Conservation (phyloP, 2,113 vertebrate genomes). For the Orycteropus afer region DNA sequence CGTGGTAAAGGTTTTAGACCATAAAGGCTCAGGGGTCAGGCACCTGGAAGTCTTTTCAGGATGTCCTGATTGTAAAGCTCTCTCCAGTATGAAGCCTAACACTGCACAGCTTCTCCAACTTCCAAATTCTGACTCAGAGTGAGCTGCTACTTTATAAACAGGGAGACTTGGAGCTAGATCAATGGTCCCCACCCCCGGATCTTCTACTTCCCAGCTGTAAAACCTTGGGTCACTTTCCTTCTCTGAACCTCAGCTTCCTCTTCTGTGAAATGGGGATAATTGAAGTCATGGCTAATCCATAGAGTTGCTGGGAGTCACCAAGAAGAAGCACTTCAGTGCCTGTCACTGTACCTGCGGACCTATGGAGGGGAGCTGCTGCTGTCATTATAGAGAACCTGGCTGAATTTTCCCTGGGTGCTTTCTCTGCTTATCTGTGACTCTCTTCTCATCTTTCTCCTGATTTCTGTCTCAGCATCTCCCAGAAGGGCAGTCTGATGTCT, state of each 20-base stretch:
- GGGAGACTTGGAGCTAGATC: not conserved
- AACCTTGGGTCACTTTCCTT: not conserved
- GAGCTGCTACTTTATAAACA: not conserved
- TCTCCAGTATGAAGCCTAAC: not conserved
- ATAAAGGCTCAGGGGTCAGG: not conserved
- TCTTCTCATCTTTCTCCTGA: not conserved
- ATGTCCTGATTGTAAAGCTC: not conserved
- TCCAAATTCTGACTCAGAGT: not conserved
- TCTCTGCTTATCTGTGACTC: not conserved
- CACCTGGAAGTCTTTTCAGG: not conserved
- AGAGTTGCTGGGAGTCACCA: not conserved
- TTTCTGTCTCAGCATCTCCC: not conserved
- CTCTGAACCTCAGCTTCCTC: not conserved
- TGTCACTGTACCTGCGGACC: not conserved
- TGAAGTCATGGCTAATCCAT: not conserved
- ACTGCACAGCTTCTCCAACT: no score
- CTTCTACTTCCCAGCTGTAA: not conserved
- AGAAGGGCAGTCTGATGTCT: not conserved
- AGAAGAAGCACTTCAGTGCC: not conserved
- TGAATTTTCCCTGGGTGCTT: fast-evolving
- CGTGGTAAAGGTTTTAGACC: not conserved
- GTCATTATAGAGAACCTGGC: not conserved
- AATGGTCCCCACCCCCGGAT: not conserved
- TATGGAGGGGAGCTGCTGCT: no score
- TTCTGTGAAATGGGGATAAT: not conserved